Evolutionary conservation across 2,113 vertebrate species (phyloP), one percentile per base, ranked within the genome.

Genomic region (Anseranas semipalmata): DNA sequence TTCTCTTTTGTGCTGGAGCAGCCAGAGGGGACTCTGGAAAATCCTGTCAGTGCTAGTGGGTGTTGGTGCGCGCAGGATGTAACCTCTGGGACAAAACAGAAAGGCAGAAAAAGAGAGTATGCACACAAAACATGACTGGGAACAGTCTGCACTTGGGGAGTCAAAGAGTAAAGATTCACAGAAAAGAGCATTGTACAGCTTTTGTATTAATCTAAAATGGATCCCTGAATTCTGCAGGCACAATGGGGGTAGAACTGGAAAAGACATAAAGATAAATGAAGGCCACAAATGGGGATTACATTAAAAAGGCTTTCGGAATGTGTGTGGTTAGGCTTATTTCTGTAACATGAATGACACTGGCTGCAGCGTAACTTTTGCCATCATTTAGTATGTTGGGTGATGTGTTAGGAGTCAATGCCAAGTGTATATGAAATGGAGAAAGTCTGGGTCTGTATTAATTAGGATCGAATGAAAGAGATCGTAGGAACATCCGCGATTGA

Each of bases 51-150:
- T 62, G 77, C 83, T 67, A 3, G 52, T 41, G 92, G 74, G 86
- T 93, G 86, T 37, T 76, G 90, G 84, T 87, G 83, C 59, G 76
- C 33, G 3, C 90, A 78, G 62, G 90, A 90, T 77, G 1, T 77
- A 88, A 92, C 89, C 84, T 68, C 77, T 78, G 84, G 90, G 90
- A 89, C 72, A 82, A 87, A 94, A 87, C 32, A 21, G 85, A 90
- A 37, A 48, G 79, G 22, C 21, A 55, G 76, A 60, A 90, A 94
- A 93, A 55, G 63, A 75, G 81, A 77, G 46, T 14, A 28, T 17
- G 58, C 56, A 32, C 80, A 93, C 43, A 94, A 94, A 96, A 80
- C 79, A 20, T 28, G 86, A 52, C 45, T 25, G 43, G 90, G 76
- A 94, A 60, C 73, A 43, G 25, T 58, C 90, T 68, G 95, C 76